A percentile compares a stretch with the other conserved stretches of the same genome.
Conservation (phyloP, 2,113 vertebrate species). For the Crocuta crocuta region DNA sequence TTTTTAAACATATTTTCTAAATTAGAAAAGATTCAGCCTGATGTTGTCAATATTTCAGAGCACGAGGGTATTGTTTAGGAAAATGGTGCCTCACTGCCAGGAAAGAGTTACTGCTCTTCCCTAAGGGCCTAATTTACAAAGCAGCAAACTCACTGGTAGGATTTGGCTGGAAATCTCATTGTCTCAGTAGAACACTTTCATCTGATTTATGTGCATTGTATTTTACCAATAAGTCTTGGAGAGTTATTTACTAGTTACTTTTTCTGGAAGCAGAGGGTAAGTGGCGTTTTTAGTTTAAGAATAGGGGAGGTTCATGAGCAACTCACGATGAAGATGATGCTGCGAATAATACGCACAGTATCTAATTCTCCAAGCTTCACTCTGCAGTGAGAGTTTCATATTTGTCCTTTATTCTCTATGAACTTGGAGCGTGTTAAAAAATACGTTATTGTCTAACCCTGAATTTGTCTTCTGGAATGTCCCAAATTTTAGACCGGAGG, state of each 20-base stretch:
- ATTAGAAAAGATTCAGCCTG: conserved; percentile 69
- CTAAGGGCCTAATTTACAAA: conserved; percentile 76
- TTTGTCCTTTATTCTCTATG: conserved; percentile 9
- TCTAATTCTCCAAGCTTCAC: not conserved
- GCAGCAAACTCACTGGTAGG: conserved; percentile 53
- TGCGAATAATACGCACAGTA: not conserved
- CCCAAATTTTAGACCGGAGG: not conserved
- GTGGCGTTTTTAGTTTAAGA: conserved; percentile 47
- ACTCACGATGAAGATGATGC: not conserved
- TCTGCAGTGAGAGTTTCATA: not conserved
- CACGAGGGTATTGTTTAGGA: conserved; percentile 52
- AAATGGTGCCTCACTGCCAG: conserved; percentile 58
- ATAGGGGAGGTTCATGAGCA: not conserved
- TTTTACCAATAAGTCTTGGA: conserved; percentile 59
- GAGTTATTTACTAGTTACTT: conserved; percentile 68
- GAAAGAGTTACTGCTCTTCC: conserved; percentile 63
- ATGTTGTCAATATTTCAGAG: conserved; percentile 69
- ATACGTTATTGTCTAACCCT: not conserved
- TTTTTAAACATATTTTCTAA: conserved; percentile 38
- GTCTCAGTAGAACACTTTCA: conserved; percentile 56
- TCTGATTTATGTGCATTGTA: conserved; percentile 67
- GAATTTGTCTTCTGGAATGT: conserved; percentile 32
- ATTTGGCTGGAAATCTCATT: conserved; percentile 66
- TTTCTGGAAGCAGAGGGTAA: conserved; percentile 42
- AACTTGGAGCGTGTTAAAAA: conserved; percentile 40